Evolutionary conservation across 92 coral and sea anemone species (phyloP).

Genomic region (Epizoanthus illoricatus): DNA sequence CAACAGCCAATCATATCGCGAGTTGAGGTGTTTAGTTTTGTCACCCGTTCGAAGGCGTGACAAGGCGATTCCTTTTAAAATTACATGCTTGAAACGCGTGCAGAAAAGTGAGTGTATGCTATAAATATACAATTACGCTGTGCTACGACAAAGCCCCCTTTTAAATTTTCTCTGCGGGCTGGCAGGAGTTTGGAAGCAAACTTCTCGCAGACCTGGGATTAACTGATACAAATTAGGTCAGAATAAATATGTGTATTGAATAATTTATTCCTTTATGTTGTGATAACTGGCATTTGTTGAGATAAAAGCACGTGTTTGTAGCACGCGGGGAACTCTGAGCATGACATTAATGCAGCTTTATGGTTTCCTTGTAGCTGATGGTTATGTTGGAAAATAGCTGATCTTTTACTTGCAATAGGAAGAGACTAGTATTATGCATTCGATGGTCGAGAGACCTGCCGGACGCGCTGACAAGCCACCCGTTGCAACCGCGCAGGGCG

Average conservation of each 20-base stretch:
- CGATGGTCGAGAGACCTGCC: slow-evolving; percentile 22
- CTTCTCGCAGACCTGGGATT: slow-evolving; percentile 29
- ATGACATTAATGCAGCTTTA: not conserved
- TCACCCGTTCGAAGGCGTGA: slow-evolving; percentile 86
- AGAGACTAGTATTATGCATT: slow-evolving; percentile 3
- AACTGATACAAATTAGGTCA: slow-evolving; percentile 51
- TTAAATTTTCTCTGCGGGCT: not conserved
- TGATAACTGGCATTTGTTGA: slow-evolving; percentile 5
- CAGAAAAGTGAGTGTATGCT: not conserved
- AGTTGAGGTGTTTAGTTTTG: slow-evolving; percentile 59
- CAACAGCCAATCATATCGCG: slow-evolving; percentile 75
- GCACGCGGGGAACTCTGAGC: slow-evolving; percentile 9
- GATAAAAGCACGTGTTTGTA: slow-evolving; percentile 6
- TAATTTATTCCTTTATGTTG: slow-evolving; percentile 44
- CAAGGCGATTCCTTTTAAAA: slow-evolving; percentile 42
- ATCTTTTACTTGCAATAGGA: no score
- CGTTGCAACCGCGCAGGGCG: not conserved
- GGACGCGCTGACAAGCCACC: slow-evolving; percentile 24
- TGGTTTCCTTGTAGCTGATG: not conserved
- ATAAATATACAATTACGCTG: not conserved
- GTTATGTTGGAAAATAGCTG: no score
- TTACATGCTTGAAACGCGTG: slow-evolving; percentile 70
- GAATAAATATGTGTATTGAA: slow-evolving; percentile 43
- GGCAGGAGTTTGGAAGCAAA: slow-evolving; percentile 2
- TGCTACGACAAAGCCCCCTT: not conserved